Base-by-base conservation (phyloP, 2,888 invertebrate genomes). In the Girardia tigrina region DNA sequence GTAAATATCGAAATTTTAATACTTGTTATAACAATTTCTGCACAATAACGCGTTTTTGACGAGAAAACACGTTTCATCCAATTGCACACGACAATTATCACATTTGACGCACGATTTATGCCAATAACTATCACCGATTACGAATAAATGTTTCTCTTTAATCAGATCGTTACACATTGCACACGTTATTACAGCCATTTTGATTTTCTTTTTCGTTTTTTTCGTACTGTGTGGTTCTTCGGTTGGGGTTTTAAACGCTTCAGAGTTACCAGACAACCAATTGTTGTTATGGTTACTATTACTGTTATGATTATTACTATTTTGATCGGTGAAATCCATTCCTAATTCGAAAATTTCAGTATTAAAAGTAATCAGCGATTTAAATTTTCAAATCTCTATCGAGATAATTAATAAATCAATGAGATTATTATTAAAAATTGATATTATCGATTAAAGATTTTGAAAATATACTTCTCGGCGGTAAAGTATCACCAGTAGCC, bases 21-120 rank as follows among this genome's bases (percentile, higher is more conserved):
- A 56, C 56, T 56, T 56, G n/a, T 56, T 56, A n/a, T 56, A 56
- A n/a, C 56, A 56, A 56, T 56, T 56, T 56, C 56, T 56, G n/a
- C 56, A 56, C 23, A 56, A 16, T 16, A 56, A 56, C n/a, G 56
- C 23, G 23, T 56, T 56, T 56, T 56, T 56, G n/a, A 56, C 56
- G n/a, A 56, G 23, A 56, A 56, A 56, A n/a, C 56, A 56, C n/a
- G 56, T 56, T 56, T 56, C 56, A 56, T 56, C 56, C 23, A 56
- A 56, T 23, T 56, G 56, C n/a, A 56, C 23, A 20, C 23, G 56
- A 56, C 56, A 56, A 56, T 56, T 56, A 56, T 56, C 56, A 56
- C 56, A 56, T 16, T 56, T 56, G 56, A 56, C 56, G 23, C 56
- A 56, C n/a, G 56, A 56, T 16, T 56, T 56, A 16, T 56, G 56